A percentile compares a stretch with the other conserved stretches of the same genome.
phyloP scores from a whole-genome alignment of 23 tunicate species.

The Halocynthia aurantium region DNA sequence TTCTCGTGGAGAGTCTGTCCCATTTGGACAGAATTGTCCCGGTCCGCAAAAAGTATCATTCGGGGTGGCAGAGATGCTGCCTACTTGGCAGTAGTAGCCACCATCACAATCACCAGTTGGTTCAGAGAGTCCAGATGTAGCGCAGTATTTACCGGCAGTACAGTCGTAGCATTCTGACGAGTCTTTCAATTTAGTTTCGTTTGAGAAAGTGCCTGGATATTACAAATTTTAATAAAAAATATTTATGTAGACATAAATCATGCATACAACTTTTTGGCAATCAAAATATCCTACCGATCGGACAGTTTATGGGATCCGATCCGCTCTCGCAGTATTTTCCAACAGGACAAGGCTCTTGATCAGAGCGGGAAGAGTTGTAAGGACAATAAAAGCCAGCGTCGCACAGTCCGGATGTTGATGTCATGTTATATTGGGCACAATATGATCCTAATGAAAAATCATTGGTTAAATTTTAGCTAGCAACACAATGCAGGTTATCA shows the following conservation, averaged over 20 bases:
- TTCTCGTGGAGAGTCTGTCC: conserved; percentile 39
- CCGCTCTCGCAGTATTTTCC: conserved; percentile 64
- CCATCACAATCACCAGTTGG: conserved; percentile 71
- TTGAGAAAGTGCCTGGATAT: conserved; percentile 59
- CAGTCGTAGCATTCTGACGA: conserved; percentile 40
- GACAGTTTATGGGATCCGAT: conserved; percentile 32
- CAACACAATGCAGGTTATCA: no score
- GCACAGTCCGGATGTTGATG: conserved; percentile 48
- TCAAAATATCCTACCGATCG: conserved; percentile 30
- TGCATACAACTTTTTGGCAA: background rate
- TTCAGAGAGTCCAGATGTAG: conserved; percentile 37
- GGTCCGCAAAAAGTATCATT: conserved; percentile 54
- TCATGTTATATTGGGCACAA: conserved; percentile 51
- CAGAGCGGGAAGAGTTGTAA: conserved; percentile 39
- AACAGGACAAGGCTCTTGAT: conserved; percentile 50
- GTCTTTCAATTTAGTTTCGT: conserved; percentile 28
- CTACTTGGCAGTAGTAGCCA: conserved; percentile 83
- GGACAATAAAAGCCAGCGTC: conserved; percentile 77
- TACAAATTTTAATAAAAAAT: no score
- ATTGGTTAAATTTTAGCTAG: background rate
- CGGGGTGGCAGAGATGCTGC: conserved; percentile 49
- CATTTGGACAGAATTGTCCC: conserved; percentile 76
- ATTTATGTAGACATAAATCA: background rate
- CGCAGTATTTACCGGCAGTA: conserved; percentile 86
- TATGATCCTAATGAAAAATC: conserved; percentile 36